Conservation (phyloP, 1,140 invertebrate genomes). For the Polyergus mexicanus region DNA sequence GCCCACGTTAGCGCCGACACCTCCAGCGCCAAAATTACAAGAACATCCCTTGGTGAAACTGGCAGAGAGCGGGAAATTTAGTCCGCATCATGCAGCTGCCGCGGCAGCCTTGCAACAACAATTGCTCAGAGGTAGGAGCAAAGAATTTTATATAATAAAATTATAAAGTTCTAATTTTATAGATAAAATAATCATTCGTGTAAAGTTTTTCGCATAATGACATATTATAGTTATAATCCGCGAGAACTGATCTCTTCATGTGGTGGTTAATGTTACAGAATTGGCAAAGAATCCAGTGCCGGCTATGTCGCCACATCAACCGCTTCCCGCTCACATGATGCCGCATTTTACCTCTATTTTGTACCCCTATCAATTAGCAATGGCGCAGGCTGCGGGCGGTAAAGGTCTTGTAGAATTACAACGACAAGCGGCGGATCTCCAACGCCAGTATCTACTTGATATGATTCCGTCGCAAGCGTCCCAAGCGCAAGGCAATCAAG, state of each 20-base stretch:
- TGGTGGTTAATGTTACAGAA: conserved; percentile 75
- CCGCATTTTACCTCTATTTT: conserved; percentile 94
- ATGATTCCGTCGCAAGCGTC: conserved; percentile 93
- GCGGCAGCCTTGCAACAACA: conserved; percentile 94
- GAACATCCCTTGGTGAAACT: conserved; percentile 87
- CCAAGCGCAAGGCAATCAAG: conserved; percentile 83
- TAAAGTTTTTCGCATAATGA: no score
- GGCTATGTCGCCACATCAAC: conserved; percentile 88
- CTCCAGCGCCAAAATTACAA: conserved; percentile 83
- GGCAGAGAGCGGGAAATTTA: conserved; percentile 89
- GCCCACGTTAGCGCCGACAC: conserved; percentile 86
- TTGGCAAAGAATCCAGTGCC: conserved; percentile 87
- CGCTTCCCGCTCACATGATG: conserved; percentile 92
- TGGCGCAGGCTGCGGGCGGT: conserved; percentile 90
- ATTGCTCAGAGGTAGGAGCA: conserved; percentile 89
- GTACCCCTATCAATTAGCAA: conserved; percentile 95
- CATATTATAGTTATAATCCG: neutral
- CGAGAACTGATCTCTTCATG: neutral
- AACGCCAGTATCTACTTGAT: conserved; percentile 98
- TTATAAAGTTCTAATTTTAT: no score
- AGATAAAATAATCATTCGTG: no score
- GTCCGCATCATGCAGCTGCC: conserved; percentile 90
- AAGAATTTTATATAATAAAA: neutral
- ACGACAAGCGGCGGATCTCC: conserved; percentile 93
- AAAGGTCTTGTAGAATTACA: conserved; percentile 92